phyloP scores from a whole-genome alignment of 92 coral and sea anemone genomes.

The Pocillopora meandrina region DNA sequence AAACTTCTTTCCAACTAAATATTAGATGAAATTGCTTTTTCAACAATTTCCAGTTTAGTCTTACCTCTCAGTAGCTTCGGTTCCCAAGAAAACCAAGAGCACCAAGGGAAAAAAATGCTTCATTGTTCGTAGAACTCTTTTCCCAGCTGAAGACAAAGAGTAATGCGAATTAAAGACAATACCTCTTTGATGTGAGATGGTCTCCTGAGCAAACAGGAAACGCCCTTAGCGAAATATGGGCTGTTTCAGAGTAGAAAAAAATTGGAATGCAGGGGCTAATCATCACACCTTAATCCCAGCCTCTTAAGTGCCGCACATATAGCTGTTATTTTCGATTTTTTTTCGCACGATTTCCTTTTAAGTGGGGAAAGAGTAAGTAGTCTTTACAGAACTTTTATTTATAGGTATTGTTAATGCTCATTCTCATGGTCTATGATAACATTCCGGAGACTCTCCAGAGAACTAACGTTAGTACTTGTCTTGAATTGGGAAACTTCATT shows the following conservation, averaged over 20 bases:
- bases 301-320: neutral
- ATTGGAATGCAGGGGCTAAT: neutral
- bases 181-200: neutral
- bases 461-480: too few relatives aligned
- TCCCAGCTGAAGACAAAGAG: neutral
- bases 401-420: too few relatives aligned
- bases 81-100: neutral
- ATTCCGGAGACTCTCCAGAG: too few relatives aligned
- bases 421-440: too few relatives aligned
- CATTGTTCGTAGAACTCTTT: neutral
- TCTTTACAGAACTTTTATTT: too few relatives aligned
- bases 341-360: too few relatives aligned
- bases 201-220: conserved; percentile 16
- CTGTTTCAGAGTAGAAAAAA: neutral
- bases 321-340: too few relatives aligned
- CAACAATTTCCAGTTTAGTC: neutral
- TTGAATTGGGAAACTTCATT: too few relatives aligned
- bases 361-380: too few relatives aligned
- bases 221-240: neutral
- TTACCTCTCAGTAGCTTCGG: conserved; percentile 28
- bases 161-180: neutral
- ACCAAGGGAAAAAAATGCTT: neutral
- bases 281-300: neutral
- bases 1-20: too few relatives aligned
- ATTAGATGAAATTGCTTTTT: too few relatives aligned